Base-by-base conservation (phyloP, 1,140 invertebrate genomes). In the Frieseomelitta varia region DNA sequence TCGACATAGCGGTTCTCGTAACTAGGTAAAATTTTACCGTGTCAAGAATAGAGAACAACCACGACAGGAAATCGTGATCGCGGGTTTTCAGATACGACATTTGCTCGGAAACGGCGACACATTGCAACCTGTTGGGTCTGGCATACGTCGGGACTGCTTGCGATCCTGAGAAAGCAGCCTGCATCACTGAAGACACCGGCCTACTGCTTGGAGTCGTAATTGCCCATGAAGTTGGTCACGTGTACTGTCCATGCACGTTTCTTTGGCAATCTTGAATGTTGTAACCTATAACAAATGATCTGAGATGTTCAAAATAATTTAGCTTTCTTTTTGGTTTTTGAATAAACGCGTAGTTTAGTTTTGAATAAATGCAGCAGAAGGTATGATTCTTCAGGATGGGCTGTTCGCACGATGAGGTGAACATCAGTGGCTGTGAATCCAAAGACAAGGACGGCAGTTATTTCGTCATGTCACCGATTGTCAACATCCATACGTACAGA, bases 141-240 rank as follows among this genome's bases (percentile, higher is more conserved):
- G 96, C 97, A 14, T 96, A 96, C 87, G 95, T 97, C 27, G 96
- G 95, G 2, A 95, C 96, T 4, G 96, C 97, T 89, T 97, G 97
- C 91, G 95, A 96, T 81, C 94, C 95, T 3, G 90, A 96, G 14
- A 94, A 96, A 63, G 95, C 95, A 34, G 97, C 97, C 87, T 96
- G 95, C 75, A 96, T 97, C 77, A 97, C 96, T 90, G 96, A 97
- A 92, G 97, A 97, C 90, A 95, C 94, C 24, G 97, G 97, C 4
- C 94, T 97, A 1, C 92, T 96, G 24, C 91, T 97, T 19, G 96
- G 96, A 30, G 96, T 97, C 87, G 97, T 97, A 3, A 95, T 97
- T 17, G 96, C 97, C 47, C 97, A 97, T 90, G 97, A 97, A 94
- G 93, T 97, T 63, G 97, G 97, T 79, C 97, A 97, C 92, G 96